phyloP scores from a whole-genome alignment of 2,888 invertebrate species.

The Eugnorisma glareosa region DNA sequence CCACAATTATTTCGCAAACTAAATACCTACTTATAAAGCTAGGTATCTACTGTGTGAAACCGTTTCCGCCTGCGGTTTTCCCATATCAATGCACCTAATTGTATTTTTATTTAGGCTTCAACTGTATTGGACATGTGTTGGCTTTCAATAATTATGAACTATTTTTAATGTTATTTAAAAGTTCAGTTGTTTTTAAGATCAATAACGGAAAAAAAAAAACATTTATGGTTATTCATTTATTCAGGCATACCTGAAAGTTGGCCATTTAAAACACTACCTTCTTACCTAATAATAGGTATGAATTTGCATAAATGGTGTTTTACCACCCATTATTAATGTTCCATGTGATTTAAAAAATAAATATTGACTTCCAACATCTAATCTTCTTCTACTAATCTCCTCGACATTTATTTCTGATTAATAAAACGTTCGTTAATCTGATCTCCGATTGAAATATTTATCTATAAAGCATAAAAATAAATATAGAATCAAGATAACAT shows the following conservation, averaged over 20 bases:
- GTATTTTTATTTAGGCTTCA: slow-evolving; percentile 17
- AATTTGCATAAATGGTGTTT: not conserved
- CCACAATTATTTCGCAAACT: slow-evolving; percentile 1
- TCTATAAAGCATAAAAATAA: slow-evolving; percentile 61
- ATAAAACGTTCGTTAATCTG: slow-evolving; percentile 40
- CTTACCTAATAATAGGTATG: not conserved
- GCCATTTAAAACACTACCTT: not conserved
- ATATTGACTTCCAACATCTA: slow-evolving; percentile 12
- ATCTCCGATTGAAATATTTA: slow-evolving; percentile 43
- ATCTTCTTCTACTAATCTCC: not conserved
- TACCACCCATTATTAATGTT: not conserved
- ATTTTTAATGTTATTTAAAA: not conserved
- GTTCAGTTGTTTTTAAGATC: too few species aligned
- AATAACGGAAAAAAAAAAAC: too few species aligned
- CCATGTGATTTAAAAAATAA: slow-evolving; percentile 16
- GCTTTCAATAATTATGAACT: not conserved
- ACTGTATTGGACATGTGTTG: not conserved
- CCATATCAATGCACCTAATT: slow-evolving; percentile 22
- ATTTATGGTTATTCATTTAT: too few species aligned
- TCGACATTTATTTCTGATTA: slow-evolving; percentile 1
- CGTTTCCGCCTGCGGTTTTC: slow-evolving; percentile 36
- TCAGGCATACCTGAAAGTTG: not conserved
- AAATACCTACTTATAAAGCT: slow-evolving; percentile 1
- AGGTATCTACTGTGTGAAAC: slow-evolving; percentile 15
- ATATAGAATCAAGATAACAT: slow-evolving; percentile 70